A percentile compares a stretch with the other conserved stretches of the same genome.
Evolutionary conservation across 2,797 vertebrate species (phyloP).

Genomic region (Simalia tracyae): DNA sequence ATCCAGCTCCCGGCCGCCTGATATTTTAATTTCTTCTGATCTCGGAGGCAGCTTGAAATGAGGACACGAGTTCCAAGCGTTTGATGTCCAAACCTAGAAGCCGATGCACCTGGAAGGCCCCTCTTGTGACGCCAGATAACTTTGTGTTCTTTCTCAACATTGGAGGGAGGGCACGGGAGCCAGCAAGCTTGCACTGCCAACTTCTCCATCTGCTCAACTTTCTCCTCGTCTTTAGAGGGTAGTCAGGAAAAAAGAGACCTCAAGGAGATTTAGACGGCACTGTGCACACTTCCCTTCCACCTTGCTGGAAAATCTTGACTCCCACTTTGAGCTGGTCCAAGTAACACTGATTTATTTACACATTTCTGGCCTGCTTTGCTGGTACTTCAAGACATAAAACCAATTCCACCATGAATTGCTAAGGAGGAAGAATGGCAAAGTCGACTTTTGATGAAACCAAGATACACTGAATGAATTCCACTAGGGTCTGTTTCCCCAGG

Average conservation of each 20-base stretch:
- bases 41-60: neutral
- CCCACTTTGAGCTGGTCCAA: neutral
- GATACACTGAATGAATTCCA: too few species aligned
- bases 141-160: too few species aligned
- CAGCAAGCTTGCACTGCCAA: neutral
- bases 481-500: too few species aligned
- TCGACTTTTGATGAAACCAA: too few species aligned
- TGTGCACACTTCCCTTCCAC: neutral
- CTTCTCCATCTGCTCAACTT: too few species aligned
- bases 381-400: too few species aligned
- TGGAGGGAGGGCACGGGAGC: neutral
- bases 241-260: neutral
- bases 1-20: neutral
- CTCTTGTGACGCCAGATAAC: too few species aligned
- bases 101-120: neutral
- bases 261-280: neutral
- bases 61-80: neutral
- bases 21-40: conserved; percentile 20
- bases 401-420: too few species aligned
- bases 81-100: neutral
- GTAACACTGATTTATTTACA: neutral
- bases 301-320: neutral
- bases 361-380: neutral
- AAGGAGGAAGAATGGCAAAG: too few species aligned
- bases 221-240: neutral